Evolutionary conservation across 1,140 invertebrate genomes (phyloP), one percentile per base, ranked within the genome.

Genomic region (Micrasema longulum): DNA sequence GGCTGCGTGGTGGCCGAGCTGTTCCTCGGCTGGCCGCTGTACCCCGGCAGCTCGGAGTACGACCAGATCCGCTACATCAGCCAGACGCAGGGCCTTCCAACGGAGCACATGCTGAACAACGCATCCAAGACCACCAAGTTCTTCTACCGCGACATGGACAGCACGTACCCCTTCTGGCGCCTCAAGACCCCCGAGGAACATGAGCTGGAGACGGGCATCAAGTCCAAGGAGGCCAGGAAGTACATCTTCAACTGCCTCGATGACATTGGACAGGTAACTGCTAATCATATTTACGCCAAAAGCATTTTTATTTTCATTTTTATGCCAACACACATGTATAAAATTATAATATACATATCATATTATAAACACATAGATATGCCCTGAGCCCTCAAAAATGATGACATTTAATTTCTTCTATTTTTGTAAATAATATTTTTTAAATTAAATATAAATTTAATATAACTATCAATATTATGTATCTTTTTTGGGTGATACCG

Each of bases 191-290:
- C 97, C 1, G 97, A 99, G 84, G 98, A 99, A 85, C 96, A 99
- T 82, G 97, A 99, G 86, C 90, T 92, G 0, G 97, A 99, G 87
- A 99, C 97, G 48, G 94, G 95, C 66, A 98, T 98, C 74, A 98
- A 99, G 86, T 98, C 97, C 43, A 99, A 99, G 87, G 98, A 99
- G 87, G 98, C 97, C 0, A 87, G 98, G 79, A 99, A 99, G 84
- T 99, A 99, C 84, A 99, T 99, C 77, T 99, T 99, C 85, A 99
- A 99, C 84, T 99, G 97, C 84, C 87, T 99, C 52, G 98, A 99
- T 80, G 98, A 99, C 83, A 99, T 99, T 83, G 97, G 95, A 72
- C 96, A 93, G 80, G 83, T 76, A 66, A 64, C 41, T 31, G 7
- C 26, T 4, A 31, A 31, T 7, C 2, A n/a, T n/a, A n/a, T n/a